Conservation (phyloP, 2,888 invertebrate species). For the Lepidochrysops patricia region DNA sequence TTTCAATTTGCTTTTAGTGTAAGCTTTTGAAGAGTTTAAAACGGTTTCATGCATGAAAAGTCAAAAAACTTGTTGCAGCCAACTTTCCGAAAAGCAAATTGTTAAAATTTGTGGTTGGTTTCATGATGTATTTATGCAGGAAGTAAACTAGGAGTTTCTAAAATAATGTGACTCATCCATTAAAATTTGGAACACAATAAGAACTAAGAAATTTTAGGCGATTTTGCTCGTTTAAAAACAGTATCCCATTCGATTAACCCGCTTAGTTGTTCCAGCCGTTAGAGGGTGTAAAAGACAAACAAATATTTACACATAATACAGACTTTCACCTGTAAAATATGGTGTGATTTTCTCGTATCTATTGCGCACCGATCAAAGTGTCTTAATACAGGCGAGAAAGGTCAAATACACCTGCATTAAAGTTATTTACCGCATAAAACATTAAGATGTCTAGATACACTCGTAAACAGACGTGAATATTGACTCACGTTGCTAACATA, state of each 20-base stretch:
- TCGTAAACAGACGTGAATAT: background rate
- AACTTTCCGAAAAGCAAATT: background rate
- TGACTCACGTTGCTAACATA: background rate
- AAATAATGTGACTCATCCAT: background rate
- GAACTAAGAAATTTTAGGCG: background rate
- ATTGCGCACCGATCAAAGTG: background rate
- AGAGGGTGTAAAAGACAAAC: too few relatives aligned
- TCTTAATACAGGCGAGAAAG: background rate
- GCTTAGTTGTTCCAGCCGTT: too few relatives aligned
- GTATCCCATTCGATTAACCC: too few relatives aligned
- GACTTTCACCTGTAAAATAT: too few relatives aligned
- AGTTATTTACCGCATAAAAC: slow-evolving; percentile 16
- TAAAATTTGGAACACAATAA: background rate
- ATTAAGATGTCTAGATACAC: slow-evolving; percentile 20
- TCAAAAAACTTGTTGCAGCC: background rate
- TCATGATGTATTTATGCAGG: background rate
- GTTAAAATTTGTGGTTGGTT: background rate
- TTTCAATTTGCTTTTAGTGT: background rate
- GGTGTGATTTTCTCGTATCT: too few relatives aligned
- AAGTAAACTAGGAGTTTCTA: background rate
- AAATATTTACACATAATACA: too few relatives aligned
- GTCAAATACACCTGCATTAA: background rate
- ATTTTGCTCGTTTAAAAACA: too few relatives aligned
- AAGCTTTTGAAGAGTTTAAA: background rate
- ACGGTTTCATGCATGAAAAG: background rate